Evolutionary conservation across 2,113 vertebrate genomes (phyloP).

Genomic region (Podocnemis expansa): DNA sequence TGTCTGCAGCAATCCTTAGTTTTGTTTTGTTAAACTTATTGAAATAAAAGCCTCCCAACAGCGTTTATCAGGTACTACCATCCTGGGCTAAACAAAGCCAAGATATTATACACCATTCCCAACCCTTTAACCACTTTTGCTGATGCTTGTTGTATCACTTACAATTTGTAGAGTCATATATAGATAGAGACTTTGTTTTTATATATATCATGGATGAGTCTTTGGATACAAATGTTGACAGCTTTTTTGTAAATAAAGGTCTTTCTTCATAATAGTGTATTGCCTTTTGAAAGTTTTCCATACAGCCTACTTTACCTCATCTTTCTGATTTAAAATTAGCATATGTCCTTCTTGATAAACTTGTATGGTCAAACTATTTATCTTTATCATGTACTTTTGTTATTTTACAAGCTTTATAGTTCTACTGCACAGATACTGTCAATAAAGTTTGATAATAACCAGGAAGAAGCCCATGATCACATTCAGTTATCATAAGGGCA

Average conservation of each 20-base stretch:
- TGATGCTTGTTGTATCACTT: background rate
- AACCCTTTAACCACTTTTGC: background rate
- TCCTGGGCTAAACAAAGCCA: rapidly evolving
- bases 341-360: background rate
- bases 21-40: background rate
- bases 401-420: background rate
- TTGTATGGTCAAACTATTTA: background rate
- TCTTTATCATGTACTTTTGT: background rate
- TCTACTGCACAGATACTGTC: background rate
- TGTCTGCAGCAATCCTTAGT: background rate
- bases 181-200: no score
- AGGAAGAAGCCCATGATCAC: background rate
- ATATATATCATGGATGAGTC: background rate
- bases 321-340: background rate
- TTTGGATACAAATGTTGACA: background rate
- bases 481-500: rapidly evolving
- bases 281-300: background rate
- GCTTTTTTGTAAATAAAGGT: background rate
- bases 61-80: background rate
- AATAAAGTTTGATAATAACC: background rate
- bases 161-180: background rate
- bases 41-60: background rate
- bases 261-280: background rate
- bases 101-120: background rate
- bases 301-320: background rate